phyloP scores from a whole-genome alignment of 2,797 vertebrate genomes.

The Muscicapa comitata region DNA sequence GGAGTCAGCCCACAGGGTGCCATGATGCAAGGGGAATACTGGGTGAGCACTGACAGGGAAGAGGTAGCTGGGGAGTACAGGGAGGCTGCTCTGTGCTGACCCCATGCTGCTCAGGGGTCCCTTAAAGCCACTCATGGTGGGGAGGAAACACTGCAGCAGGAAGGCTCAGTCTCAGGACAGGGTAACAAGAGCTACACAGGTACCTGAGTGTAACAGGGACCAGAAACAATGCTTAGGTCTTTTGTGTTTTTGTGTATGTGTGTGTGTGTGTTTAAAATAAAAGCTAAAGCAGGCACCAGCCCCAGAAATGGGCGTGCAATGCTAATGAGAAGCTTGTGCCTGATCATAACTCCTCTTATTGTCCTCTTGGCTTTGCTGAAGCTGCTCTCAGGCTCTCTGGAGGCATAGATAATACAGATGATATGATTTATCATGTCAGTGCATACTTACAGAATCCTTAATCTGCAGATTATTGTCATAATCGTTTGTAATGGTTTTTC shows the following conservation, averaged over 20 bases:
- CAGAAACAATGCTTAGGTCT: not conserved
- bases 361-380: not conserved
- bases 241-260: not conserved
- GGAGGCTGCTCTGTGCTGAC: not conserved
- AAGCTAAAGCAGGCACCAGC: not conserved
- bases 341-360: not conserved
- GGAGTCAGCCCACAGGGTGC: not conserved
- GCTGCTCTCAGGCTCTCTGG: not conserved
- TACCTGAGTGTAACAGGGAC: not conserved
- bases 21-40: fast-evolving
- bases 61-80: not conserved
- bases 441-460: conserved; percentile 40
- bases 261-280: not conserved
- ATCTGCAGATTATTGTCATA: conserved; percentile 60
- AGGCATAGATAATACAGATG: conserved; percentile 26
- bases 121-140: fast-evolving
- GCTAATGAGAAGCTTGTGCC: not conserved
- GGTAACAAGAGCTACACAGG: not conserved
- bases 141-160: not conserved
- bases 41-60: not conserved
- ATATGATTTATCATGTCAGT: conserved; percentile 35
- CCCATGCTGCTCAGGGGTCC: not conserved
- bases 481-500: conserved; percentile 44
- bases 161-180: not conserved
- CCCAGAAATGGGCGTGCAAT: not conserved